Base-by-base conservation (phyloP, 2,797 vertebrate genomes). In the Parambassis ranga region DNA sequence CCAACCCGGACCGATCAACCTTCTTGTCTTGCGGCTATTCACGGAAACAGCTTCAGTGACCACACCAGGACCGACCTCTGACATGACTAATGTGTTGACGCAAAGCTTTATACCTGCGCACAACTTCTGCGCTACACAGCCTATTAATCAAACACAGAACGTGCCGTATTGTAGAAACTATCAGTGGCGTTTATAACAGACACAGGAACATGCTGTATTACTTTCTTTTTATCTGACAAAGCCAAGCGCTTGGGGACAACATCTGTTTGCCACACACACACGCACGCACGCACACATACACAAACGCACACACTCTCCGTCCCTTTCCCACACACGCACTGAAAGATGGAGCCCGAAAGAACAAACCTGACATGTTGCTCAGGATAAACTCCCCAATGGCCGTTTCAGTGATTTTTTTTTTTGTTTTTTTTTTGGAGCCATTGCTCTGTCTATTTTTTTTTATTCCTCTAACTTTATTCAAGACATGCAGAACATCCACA, bases 141-240 rank as follows among this genome's bases (percentile, higher is more conserved):
- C 42, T 22, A 31, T 44, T 22, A 51, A 64, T 41, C 48, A 14
- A 28, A 42, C 47, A 19, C 56, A 11, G 55, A 9, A 36, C 72
- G 59, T 15, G 43, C 10, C 41, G 63, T 26, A 13, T 23, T 44
- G 47, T 42, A 27, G 18, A 47, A 51, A 63, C 35, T 69, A 51
- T 43, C 31, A 41, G 41, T 2, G 56, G 43, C 49, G 67, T 69
- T 66, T 24, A 30, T 49, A 44, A 55, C 10, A 41, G 63, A 47
- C 71, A 51, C 71, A 59, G 58, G 77, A 67, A 85, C 77, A 72
- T 22, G 72, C 72, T 58, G 78, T 79, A 64, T 86, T 52, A 71
- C 77, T 84, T 63, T 60, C 66, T 73, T 79, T 73, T 79, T 63
- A 81, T 86, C 67, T 71, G 81, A 79, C 81, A 83, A 72, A 83